Base-by-base conservation (phyloP, 2,888 invertebrate genomes). In the Leptodirus hochenwartii region DNA sequence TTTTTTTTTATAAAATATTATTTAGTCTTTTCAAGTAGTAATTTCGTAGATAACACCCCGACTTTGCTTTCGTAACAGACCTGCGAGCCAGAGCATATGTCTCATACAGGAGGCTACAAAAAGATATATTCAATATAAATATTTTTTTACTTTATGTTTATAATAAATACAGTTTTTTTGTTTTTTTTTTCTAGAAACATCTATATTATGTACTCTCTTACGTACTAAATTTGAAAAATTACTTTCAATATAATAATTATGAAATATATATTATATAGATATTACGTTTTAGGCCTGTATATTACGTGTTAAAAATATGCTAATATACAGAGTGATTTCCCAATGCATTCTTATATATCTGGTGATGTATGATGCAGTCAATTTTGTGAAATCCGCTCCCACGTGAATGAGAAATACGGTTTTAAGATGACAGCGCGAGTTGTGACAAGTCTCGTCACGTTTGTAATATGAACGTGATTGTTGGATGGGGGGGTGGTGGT, bases 251-350 rank as follows among this genome's bases (percentile, higher is more conserved):
- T 51, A 47, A 39, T 44, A 43, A 52, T 50, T 53, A 55, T 50
- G 50, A 54, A 52, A 53, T 54, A 54, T 56, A 55, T 51, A 52
- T 51, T 53, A 53, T 50, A 53, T 53, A 51, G 51, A 47, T 51
- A 51, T 51, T 45, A 47, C 54, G 53, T n/a, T 50, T 56, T 57
- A 57, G 56, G 56, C 56, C 56, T 55, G 55, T 55, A 57, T 56
- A 57, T 56, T 54, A 55, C 51, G 47, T 53, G 49, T 54, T 53
- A 53, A 54, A 54, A 56, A 55, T 56, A 54, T 54, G 52, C 52
- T 54, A 56, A 56, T 56, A 56, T 56, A 56, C 56, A 56, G 55
- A 49, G 6, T 50, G 47, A 47, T 51, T 49, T 48, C 43, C 43
- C n/a, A n/a, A n/a, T n/a, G n/a, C n/a, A n/a, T n/a, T n/a, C n/a